These are phyloP conservation scores for Hyalella azteca DNA, from an alignment of 2,888 invertebrate genomes.

Conservation along the genomic window DNA sequence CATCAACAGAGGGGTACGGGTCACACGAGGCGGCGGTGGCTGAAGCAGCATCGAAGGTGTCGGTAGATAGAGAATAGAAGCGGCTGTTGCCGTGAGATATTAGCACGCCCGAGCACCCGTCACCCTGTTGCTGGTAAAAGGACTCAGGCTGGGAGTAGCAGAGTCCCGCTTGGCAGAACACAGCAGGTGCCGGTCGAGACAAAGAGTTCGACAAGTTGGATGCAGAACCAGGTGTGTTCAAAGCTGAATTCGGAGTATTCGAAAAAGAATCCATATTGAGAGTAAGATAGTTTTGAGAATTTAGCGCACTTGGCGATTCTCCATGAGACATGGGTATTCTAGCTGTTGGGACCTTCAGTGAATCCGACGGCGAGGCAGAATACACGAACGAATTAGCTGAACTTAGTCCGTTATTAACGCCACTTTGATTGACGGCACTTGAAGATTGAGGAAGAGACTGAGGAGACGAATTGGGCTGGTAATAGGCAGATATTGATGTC, in stretches of 20 bases:
- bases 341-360: neutral
- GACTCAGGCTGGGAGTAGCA: constrained; percentile 15
- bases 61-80: constrained; percentile 13
- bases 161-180: neutral
- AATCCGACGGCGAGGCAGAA: constrained; percentile 6
- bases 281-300: neutral
- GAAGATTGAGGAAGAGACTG: neutral
- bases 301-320: neutral
- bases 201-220: neutral
- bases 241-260: neutral
- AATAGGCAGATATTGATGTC: neutral
- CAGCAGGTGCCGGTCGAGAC: neutral
- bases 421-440: neutral
- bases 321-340: neutral
- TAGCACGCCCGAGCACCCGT: neutral
- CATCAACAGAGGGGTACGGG: neutral
- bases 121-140: neutral
- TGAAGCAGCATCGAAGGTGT: neutral
- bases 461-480: neutral
- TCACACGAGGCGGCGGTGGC: neutral
- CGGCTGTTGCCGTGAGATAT: constrained; percentile 18
- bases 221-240: neutral
- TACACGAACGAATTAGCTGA: neutral
- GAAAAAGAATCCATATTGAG: neutral
- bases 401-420: neutral